Evolutionary conservation across 2,797 vertebrate genomes (phyloP), one percentile per base, ranked within the genome.

Genomic region (Leptatherina wallacei): DNA sequence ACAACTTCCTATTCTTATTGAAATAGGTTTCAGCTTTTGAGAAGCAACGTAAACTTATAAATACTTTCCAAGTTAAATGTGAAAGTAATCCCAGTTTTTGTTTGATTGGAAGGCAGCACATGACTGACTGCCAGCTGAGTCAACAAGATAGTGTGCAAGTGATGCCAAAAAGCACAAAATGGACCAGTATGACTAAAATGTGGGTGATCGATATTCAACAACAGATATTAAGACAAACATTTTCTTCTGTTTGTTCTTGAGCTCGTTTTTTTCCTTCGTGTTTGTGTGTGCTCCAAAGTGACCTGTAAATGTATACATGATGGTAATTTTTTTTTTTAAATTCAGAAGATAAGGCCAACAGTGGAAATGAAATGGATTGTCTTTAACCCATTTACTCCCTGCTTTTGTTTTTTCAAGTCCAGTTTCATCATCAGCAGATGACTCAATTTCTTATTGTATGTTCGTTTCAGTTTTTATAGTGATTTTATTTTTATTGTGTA

Each of bases 41-140:
- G 51, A 56, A 58, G 35, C 51, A 60, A 71, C 7, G 71, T 44
- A 80, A 83, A 82, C 42, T 38, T 33, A 42, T 20, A 27, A 69
- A 68, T 55, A 51, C 74, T 12, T 29, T 87, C 78, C 79, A 86
- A 83, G 70, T 80, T 38, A 78, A 82, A 87, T 60, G 65, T 49
- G 35, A 64, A 44, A 77, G 63, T 60, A 47, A 74, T 72, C 84
- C 66, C 66, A 42, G 12, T 59, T 75, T 55, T 69, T 55, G 36
- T 20, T 3, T 42, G 47, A 76, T 60, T 69, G 14, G 44, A 76
- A 69, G 7, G 27, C 44, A n/a, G 57, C 65, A 57, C 36, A 35
- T 67, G 75, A 61, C 73, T 61, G 71, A 68, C 74, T 80, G 71
- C 77, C 73, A 65, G 72, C 83, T 80, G 82, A 85, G 74, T 87